Percentiles rank a stretch among this genome's conserved stretches.
phyloP scores from a whole-genome alignment of 2,888 invertebrate genomes.

The Sesia apiformis region DNA sequence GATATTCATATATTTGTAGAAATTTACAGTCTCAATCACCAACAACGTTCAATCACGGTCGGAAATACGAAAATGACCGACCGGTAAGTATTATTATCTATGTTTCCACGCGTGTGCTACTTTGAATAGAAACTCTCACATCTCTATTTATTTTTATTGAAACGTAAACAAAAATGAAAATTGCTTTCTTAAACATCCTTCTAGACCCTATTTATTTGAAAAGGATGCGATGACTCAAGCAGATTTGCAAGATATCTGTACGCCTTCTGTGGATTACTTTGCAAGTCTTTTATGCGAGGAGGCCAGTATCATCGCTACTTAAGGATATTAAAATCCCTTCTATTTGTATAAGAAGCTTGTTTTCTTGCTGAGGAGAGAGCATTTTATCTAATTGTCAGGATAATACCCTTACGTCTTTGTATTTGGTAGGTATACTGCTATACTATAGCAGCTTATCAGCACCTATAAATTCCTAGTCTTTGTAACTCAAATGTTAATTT shows the following conservation, averaged over 20 bases:
- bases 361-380: constrained; percentile 50
- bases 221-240: constrained; percentile 71
- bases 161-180: constrained; percentile 32
- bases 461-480: too few species aligned
- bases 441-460: too few species aligned
- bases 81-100: too few species aligned
- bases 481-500: too few species aligned
- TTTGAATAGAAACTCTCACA: too few species aligned
- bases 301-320: constrained; percentile 70
- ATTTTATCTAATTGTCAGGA: constrained; percentile 39
- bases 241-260: constrained; percentile 66
- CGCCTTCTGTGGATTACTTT: constrained; percentile 70
- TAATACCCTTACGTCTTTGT: not conserved
- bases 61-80: too few species aligned
- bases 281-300: constrained; percentile 68
- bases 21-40: too few species aligned
- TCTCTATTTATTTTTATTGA: not conserved
- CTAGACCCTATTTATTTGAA: constrained; percentile 65
- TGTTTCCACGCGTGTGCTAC: too few species aligned
- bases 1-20: too few species aligned
- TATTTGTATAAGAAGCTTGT: constrained; percentile 69
- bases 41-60: too few species aligned
- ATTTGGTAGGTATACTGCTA: too few species aligned
- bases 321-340: constrained; percentile 72
- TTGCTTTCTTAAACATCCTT: constrained; percentile 33